These are phyloP conservation scores for Trachelus stipa DNA, from an alignment of 2,888 invertebrate species.

Conservation along the genomic window DNA sequence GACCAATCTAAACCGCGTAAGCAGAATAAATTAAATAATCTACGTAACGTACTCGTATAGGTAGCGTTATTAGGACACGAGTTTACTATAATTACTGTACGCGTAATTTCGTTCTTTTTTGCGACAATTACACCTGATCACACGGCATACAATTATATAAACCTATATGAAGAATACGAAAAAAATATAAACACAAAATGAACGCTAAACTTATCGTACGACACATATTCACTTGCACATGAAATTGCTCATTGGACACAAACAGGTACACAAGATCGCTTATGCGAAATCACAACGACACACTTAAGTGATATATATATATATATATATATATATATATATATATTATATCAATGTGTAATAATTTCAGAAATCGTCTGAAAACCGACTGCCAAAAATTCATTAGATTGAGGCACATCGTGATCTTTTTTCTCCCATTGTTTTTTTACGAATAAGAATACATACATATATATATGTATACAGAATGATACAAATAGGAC, in stretches of 20 bases:
- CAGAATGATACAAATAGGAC: not conserved
- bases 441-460: not conserved
- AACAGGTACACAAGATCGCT: not conserved
- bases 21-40: not conserved
- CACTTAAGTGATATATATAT: not conserved
- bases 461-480: not conserved
- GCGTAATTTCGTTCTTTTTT: not conserved
- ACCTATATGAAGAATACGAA: not conserved
- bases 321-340: not conserved
- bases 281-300: conserved; percentile 1
- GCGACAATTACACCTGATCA: not conserved
- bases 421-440: conserved; percentile 26
- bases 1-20: conserved; percentile 21
- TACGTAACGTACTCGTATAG: not conserved
- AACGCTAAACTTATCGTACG: not conserved
- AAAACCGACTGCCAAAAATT: conserved; percentile 46
- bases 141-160: not conserved
- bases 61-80: not conserved
- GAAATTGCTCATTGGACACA: not conserved
- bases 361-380: conserved; percentile 36
- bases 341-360: conserved; percentile 1
- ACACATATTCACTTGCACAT: not conserved
- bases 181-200: not conserved
- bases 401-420: conserved; percentile 38
- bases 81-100: not conserved